Conservation (phyloP, 2,113 vertebrate genomes). For the Phalacrocorax aristotelis region DNA sequence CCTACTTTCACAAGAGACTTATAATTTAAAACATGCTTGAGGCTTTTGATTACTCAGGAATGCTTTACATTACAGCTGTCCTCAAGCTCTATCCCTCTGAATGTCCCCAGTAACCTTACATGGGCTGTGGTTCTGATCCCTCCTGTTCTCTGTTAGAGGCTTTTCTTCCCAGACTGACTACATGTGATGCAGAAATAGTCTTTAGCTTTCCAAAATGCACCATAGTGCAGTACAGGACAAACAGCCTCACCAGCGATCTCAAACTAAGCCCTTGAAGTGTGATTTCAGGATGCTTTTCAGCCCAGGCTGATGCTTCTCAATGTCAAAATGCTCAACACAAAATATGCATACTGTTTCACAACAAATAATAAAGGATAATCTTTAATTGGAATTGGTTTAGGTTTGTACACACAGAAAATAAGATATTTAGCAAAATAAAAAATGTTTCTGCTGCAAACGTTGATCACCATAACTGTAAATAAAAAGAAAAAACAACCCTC, state of each 20-base stretch:
- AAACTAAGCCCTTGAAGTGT: background rate
- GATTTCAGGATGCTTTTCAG: background rate
- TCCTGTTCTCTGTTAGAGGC: background rate
- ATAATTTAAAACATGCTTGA: background rate
- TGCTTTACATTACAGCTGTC: background rate
- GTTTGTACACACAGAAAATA: background rate
- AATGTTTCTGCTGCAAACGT: background rate
- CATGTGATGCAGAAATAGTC: background rate
- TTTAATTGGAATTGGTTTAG: background rate
- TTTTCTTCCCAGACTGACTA: background rate
- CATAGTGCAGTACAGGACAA: background rate
- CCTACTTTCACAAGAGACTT: background rate
- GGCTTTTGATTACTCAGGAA: background rate
- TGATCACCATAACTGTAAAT: background rate
- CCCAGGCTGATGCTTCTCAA: background rate
- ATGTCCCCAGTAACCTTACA: background rate
- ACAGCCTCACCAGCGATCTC: background rate
- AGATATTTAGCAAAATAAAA: background rate
- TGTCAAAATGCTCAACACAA: background rate
- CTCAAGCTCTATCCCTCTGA: background rate
- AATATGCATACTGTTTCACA: background rate
- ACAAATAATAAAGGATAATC: background rate
- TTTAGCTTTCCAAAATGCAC: background rate
- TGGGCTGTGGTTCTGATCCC: background rate
- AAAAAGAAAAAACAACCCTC: background rate